Evolutionary conservation across 1,140 invertebrate species (phyloP), one percentile per base, ranked within the genome.

Genomic region (Diorhabda sublineata): DNA sequence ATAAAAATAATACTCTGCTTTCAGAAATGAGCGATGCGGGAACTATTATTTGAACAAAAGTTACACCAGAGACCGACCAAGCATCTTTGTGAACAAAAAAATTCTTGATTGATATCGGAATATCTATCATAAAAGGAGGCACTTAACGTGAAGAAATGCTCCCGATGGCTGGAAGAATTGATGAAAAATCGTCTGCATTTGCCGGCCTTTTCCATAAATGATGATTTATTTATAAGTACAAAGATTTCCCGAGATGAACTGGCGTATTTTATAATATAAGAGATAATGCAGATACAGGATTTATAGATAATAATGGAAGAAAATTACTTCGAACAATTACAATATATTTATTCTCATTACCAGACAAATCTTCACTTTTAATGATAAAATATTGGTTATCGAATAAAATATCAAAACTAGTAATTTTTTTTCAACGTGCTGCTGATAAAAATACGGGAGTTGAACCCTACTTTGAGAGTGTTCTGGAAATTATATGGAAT

Each of bases 101-200:
- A 26, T 26, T 52, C 47, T 52, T 52, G 47, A 52, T 52, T 52
- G 47, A 52, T 52, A 52, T 52, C 47, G 47, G 47, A n/a, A 52
- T 52, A 52, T 52, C 47, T 52, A 52, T 52, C 47, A 52, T 52
- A 52, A 52, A 52, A 52, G 47, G 47, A 52, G 47, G 47, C 47
- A 52, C 47, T 52, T 52, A 52, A 52, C 47, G 47, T n/a, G n/a
- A 52, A 52, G 47, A 52, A 52, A 52, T n/a, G 6, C n/a, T 52
- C 47, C 47, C 47, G 47, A 52, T 52, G 47, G 47, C 47, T 52
- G 3, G 47, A 52, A 52, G 47, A 52, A 52, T 52, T 52, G 47
- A 52, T 52, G 47, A 52, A 52, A 52, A 52, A 52, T 52, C 47
- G 47, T 52, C 47, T 52, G 47, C 47, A 52, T 52, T 52, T n/a